phyloP scores from a whole-genome alignment of 2,888 invertebrate species.

The Drosophila meridiana region DNA sequence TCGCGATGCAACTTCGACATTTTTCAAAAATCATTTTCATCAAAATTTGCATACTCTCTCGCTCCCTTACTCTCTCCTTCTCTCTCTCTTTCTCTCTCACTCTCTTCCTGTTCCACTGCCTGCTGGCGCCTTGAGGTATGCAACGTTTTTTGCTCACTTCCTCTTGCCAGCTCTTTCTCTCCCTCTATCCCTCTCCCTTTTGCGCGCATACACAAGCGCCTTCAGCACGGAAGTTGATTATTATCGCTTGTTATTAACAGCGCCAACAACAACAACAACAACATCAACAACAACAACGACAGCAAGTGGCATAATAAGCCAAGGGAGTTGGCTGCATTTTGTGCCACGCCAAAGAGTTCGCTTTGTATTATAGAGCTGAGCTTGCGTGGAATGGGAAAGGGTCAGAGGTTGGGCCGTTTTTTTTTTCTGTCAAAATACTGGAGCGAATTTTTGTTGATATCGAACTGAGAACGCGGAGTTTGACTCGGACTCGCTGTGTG shows the following conservation, averaged over 20 bases:
- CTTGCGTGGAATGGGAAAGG: background rate
- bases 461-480: constrained; percentile 11
- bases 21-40: constrained; percentile 53
- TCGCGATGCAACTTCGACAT: constrained; percentile 68
- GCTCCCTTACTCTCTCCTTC: background rate
- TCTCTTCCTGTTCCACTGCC: constrained; percentile 17
- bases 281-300: constrained; percentile 17
- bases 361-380: too few relatives aligned
- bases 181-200: background rate
- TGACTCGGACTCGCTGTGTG: constrained; percentile 21
- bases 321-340: constrained; percentile 38
- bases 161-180: constrained; percentile 6
- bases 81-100: background rate
- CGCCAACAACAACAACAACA: constrained; percentile 41
- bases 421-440: constrained; percentile 60
- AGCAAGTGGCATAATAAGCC: constrained; percentile 50
- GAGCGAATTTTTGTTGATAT: constrained; percentile 33
- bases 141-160: constrained; percentile 54
- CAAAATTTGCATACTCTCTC: constrained; percentile 67
- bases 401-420: background rate
- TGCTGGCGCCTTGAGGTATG: constrained; percentile 61
- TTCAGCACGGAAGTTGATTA: constrained; percentile 80
- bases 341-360: constrained; percentile 29
- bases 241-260: constrained; percentile 82
- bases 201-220: constrained; percentile 41